These are phyloP conservation scores for Danaus plexippus DNA, from an alignment of 1,140 invertebrate genomes.

Conservation along the genomic window DNA sequence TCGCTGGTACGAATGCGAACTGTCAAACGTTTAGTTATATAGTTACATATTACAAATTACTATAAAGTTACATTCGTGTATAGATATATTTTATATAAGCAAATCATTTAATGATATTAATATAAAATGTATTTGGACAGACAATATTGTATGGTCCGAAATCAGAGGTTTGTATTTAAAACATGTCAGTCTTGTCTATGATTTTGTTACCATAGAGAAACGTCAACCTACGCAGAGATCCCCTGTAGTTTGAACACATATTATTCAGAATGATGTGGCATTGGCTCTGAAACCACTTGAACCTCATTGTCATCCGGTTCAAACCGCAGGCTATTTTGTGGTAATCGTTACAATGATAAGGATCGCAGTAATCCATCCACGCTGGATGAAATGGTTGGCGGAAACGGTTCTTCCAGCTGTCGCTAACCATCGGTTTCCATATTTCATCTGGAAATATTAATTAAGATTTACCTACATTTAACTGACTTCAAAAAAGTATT, in stretches of 20 bases:
- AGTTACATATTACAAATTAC: too few species aligned
- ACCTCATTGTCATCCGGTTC: constrained; percentile 33
- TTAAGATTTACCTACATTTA: constrained; percentile 1
- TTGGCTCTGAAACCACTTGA: constrained; percentile 48
- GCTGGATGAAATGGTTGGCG: constrained; percentile 27
- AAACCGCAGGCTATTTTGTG: constrained; percentile 34
- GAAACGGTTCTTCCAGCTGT: constrained; percentile 24
- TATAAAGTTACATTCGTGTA: too few species aligned
- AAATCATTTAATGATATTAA: too few species aligned
- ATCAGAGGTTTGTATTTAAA: too few species aligned
- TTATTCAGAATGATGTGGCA: constrained; percentile 41
- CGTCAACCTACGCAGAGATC: constrained; percentile 30
- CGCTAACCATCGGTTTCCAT: constrained; percentile 30
- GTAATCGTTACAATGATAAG: constrained; percentile 48
- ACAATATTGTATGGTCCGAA: too few species aligned
- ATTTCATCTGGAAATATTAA: constrained; percentile 24
- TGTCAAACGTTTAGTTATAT: too few species aligned
- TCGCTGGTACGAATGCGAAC: too few species aligned
- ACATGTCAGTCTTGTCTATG: too few species aligned
- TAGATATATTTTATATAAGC: too few species aligned
- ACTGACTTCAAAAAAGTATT: too few species aligned
- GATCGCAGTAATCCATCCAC: constrained; percentile 56
- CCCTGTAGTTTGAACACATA: constrained; percentile 28
- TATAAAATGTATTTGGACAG: too few species aligned
- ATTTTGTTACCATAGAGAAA: too few species aligned